phyloP scores from a whole-genome alignment of 2,113 vertebrate genomes.

The Caranx ignobilis region DNA sequence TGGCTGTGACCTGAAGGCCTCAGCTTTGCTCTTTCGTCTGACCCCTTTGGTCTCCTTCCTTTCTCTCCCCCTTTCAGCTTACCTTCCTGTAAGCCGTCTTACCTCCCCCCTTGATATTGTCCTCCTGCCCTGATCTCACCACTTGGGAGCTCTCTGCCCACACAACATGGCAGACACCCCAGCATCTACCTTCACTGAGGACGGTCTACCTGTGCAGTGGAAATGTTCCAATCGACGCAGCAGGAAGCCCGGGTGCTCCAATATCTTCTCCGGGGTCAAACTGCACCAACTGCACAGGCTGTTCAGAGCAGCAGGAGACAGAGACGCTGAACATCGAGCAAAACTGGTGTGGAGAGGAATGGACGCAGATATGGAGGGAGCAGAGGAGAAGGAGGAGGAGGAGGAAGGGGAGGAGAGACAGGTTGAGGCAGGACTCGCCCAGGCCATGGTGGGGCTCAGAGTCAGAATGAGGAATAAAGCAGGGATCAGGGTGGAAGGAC shows the following conservation, averaged over 20 bases:
- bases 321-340: slow-evolving; percentile 86
- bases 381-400: slow-evolving; percentile 81
- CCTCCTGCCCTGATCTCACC: neutral
- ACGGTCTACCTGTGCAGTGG: slow-evolving; percentile 58
- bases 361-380: slow-evolving; percentile 59
- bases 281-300: slow-evolving; percentile 77
- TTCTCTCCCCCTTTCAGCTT: neutral
- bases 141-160: neutral
- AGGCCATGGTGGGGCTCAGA: slow-evolving; percentile 87
- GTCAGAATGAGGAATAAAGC: slow-evolving; percentile 78
- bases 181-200: slow-evolving; percentile 46
- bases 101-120: neutral
- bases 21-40: slow-evolving; percentile 23
- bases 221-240: slow-evolving; percentile 53
- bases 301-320: slow-evolving; percentile 86
- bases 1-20: slow-evolving; percentile 6
- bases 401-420: slow-evolving; percentile 71
- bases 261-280: slow-evolving; percentile 87
- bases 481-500: slow-evolving; percentile 65
- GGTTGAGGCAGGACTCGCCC: slow-evolving; percentile 84
- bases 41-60: slow-evolving; percentile 12
- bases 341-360: slow-evolving; percentile 86
- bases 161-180: slow-evolving; percentile 73
- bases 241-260: slow-evolving; percentile 88
- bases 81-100: neutral